Evolutionary conservation across 30 jellyfish, hydroid and myxozoan species (phyloP), one percentile per base, ranked within the genome.

Genomic region (Turritopsis rubra): DNA sequence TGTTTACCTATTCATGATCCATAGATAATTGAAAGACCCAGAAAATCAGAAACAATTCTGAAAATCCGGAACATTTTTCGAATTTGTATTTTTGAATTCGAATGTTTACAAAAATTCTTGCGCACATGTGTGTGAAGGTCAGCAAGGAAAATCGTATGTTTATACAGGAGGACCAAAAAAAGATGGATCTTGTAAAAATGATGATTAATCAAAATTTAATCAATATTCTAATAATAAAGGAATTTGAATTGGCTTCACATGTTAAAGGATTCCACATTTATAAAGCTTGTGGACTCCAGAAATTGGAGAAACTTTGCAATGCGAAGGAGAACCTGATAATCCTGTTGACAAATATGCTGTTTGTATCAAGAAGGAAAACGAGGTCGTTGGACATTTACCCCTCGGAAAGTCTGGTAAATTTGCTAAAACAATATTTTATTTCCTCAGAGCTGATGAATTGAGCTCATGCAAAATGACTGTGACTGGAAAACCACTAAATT

Each of bases 401-500:
- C 78, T 21, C 18, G 84, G 84, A 29, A 76, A 25, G 30, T 21
- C 80, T 76, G 84, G 84, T 16, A 76, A 76, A 76, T 76, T 21
- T 76, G 79, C 84, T 20, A 25, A 76, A 76, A 76, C 84, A 21
- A 76, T 76, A 25, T 76, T 76, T 76, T 21, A 76, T 29, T 76
- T 76, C 79, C 79, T 25, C 80, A 25, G 84, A 76, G 79, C 79
- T 76, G 84, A 76, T 29, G 79, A 25, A 21, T 21, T 76, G 79
- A 76, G 79, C 84, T 25, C 79, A 19, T 76, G 84, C 52, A 76
- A 76, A 29, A 79, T 76, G 18, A 29, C 21, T 21, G 84, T 76
- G 29, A 76, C 84, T 20, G 84, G 84, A 76, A 76, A 76, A 20
- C 80, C 84, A 21, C 80, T 76, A 18, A 76, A 76, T 76, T 76